These are phyloP conservation scores for Sussaba pulchella DNA, from an alignment of 2,888 invertebrate species.

Conservation along the genomic window DNA sequence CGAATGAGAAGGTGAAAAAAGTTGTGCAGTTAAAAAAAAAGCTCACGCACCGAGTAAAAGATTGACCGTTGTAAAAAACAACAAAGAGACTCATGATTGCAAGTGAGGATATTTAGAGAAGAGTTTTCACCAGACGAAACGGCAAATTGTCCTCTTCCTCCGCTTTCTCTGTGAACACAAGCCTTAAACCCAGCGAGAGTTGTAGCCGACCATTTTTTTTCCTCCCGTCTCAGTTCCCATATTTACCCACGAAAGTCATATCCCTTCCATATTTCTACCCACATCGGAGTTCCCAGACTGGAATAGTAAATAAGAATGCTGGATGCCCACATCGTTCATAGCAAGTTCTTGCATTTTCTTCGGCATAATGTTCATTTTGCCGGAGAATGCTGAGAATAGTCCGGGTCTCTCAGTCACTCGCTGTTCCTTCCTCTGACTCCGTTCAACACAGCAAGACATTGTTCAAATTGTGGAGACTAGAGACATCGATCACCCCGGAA, in stretches of 20 bases:
- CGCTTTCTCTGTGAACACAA: slow-evolving; percentile 34
- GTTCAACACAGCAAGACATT: slow-evolving; percentile 68
- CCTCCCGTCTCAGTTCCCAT: slow-evolving; percentile 38
- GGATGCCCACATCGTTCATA: slow-evolving; percentile 45
- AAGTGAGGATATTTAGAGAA: slow-evolving; percentile 31
- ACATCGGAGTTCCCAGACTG: slow-evolving; percentile 50
- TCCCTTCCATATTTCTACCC: slow-evolving; percentile 32
- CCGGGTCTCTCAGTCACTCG: not conserved
- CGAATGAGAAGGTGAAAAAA: too few species aligned
- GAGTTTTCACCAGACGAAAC: slow-evolving; percentile 32
- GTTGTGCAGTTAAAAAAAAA: not conserved
- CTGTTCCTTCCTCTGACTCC: slow-evolving; percentile 32
- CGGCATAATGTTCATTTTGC: slow-evolving; percentile 78
- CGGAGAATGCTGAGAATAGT: slow-evolving; percentile 76
- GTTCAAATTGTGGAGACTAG: slow-evolving; percentile 71
- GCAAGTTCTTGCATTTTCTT: slow-evolving; percentile 35
- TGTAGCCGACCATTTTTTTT: slow-evolving; percentile 1
- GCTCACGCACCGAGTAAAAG: not conserved
- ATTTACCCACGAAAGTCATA: slow-evolving; percentile 32
- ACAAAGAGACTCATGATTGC: slow-evolving; percentile 26
- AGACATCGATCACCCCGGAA: slow-evolving; percentile 70
- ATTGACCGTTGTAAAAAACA: too few species aligned
- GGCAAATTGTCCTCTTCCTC: slow-evolving; percentile 6
- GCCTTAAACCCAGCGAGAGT: slow-evolving; percentile 24
- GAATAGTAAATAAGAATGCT: slow-evolving; percentile 66